Base-by-base conservation (phyloP, 2,888 invertebrate genomes). In the Mechanitis messenoides region DNA sequence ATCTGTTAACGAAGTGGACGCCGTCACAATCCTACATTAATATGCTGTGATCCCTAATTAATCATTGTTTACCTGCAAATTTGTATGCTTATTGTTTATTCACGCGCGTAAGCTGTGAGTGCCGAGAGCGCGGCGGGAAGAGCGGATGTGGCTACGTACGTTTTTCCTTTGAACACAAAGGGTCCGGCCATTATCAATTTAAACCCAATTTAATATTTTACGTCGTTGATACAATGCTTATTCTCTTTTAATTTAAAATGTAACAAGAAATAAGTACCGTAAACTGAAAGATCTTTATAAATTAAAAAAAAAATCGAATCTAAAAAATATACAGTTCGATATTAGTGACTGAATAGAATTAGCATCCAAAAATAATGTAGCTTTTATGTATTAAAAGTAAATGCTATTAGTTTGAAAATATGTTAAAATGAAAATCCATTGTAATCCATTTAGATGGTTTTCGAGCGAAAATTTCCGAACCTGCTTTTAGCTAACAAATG, bases 101-200 rank as follows among this genome's bases (percentile, higher is more conserved):
- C 56, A 64, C 47, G 58, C 54, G 58, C 50, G 38, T 50, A 31
- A 31, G 50, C 50, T 9, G 50, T 3, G 31, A 28, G 50, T 50
- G 11, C 50, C 28, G 31, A 11, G 50, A 50, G 50, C 53, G 42
- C 9, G 9, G 42, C 64, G 63, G 65, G 20, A 20, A 20, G 20
- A 20, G 62, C 61, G 55, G 38, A 56, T 59, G 59, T 38, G 57
- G 59, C 56, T 61, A 58, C 59, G 60, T 56, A 56, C 58, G 63
- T 66, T 67, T 66, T 63, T 59, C 62, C 66, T 62, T 60, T 66
- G 61, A 66, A 42, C 53, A 42, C 33, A 33, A 53, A 60, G 60
- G 59, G 61, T 60, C 59, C 35, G 56, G 20, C 35, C 59, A 31
- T 31, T 50, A 28, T 42, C 53, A 47, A 54, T 64, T 58, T 53